These are phyloP conservation scores for Euborellia annulipes DNA, from an alignment of 1,140 invertebrate species.

Conservation along the genomic window DNA sequence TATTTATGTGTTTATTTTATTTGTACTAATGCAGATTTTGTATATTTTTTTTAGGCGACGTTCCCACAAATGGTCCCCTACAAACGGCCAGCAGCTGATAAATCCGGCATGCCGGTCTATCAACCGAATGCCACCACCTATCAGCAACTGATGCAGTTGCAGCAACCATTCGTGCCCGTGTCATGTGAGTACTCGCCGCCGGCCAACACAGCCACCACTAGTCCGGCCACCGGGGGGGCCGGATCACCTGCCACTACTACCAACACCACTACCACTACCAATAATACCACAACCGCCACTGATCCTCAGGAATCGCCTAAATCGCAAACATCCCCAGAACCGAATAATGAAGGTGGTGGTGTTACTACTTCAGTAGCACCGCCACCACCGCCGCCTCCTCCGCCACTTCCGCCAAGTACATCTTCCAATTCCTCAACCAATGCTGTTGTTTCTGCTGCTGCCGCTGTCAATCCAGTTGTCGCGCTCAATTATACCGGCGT, in stretches of 20 bases:
- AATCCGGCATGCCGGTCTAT: slow-evolving; percentile 88
- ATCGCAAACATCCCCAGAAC: slow-evolving; percentile 15
- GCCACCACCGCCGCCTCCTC: slow-evolving; percentile 36
- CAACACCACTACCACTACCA: slow-evolving; percentile 10
- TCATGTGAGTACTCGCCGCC: slow-evolving; percentile 79
- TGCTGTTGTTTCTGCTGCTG: slow-evolving; percentile 21
- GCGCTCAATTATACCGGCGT: slow-evolving; percentile 64
- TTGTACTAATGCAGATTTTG: slow-evolving; percentile 11
- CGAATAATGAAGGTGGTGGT: slow-evolving; percentile 19
- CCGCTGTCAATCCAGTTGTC: slow-evolving; percentile 31
- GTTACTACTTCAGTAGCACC: slow-evolving; percentile 24
- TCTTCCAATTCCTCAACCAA: slow-evolving; percentile 39
- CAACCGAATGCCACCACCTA: slow-evolving; percentile 74
- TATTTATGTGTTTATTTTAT: too few species aligned
- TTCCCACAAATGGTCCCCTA: slow-evolving; percentile 89
- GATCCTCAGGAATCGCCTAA: background rate
- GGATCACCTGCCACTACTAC: slow-evolving; percentile 18
- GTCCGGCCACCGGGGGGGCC: slow-evolving; percentile 8
- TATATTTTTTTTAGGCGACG: slow-evolving; percentile 37
- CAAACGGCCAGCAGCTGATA: slow-evolving; percentile 85
- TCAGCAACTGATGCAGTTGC: slow-evolving; percentile 87
- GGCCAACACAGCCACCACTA: slow-evolving; percentile 20
- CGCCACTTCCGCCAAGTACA: slow-evolving; percentile 55
- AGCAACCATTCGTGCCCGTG: slow-evolving; percentile 83
- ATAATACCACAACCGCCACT: background rate